Base-by-base conservation (phyloP, 2,113 vertebrate genomes). In the Plecturocebus donacophilus region DNA sequence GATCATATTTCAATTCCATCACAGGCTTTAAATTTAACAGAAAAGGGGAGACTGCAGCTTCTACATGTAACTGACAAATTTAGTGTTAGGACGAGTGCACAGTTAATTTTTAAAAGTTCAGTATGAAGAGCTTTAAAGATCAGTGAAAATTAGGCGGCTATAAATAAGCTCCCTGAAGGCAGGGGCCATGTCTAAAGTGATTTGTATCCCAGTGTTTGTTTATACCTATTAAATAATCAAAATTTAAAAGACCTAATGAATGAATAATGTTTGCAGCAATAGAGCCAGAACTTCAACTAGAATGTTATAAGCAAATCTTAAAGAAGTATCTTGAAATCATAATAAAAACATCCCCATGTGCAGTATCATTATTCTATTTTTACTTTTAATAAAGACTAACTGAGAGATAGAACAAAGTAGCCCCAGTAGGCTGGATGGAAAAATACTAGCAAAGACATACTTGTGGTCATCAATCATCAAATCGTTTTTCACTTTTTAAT, bases 61-160 rank as follows among this genome's bases (percentile, higher is more conserved):
- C 49, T 40, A 77, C 76, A 82, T 83, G 83, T 30, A 87, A 45
- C 56, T 64, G 66, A 81, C 30, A 21, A 96, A 75, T 75, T 68
- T 16, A 66, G 45, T 45, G 20, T 12, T 79, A 6, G 54, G 13
- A 21, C 0, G 17, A 61, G 17, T 0, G 1, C 32, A 73, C 38
- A 91, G n/a, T 45, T 82, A 8, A 61, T 64, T 58, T 71, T 30
- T 2, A 49, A 75, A 64, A 27, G 27, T 17, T 71, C 42, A 30
- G 25, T 40, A 6, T 87, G n/a, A 32, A 38, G 2, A 83, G 8
- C 9, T 42, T 77, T 58, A 47, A 81, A 47, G 27, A 47, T 52
- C 49, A 79, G n/a, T 81, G 16, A n/a, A 75, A 77, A 66, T 13
- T 30, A 82, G 40, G 27, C 42, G n/a, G 2, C 16, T 32, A 64